Evolutionary conservation across 1,140 invertebrate genomes (phyloP), one percentile per base, ranked within the genome.

Genomic region (Muscidifurax raptorellus): DNA sequence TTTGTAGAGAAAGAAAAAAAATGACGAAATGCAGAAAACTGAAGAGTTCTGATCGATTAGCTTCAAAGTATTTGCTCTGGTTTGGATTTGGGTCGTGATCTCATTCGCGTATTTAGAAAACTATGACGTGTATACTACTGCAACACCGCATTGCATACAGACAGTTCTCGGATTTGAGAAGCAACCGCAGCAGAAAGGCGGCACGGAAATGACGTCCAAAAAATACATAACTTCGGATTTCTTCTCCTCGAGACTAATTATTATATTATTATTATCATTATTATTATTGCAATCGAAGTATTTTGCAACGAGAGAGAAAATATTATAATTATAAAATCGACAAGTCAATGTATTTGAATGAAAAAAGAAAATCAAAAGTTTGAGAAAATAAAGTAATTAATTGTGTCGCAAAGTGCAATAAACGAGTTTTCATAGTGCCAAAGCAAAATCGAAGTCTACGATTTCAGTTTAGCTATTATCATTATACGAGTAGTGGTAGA

Each of bases 21-120:
- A 18, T 22, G 75, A 77, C 40, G 28, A 28, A 47, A 52, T 30
- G 75, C 59, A 80, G 15, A 80, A 84, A 40, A 72, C 32, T 80
- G 79, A 74, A 80, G 36, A 80, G 67, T 76, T 75, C 30, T 66
- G 59, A 84, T 84, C 71, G 83, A 80, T 80, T 84, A 80, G 78
- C 83, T 84, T 85, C 83, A 85, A 76, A 85, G 79, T 85, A 76
- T 76, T 85, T 85, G 83, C 79, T 81, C 79, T 67, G 64, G 71
- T 78, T 85, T 85, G 80, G 71, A 82, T 85, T 85, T 85, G 74
- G 84, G 80, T 85, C 84, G 80, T 85, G 84, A 85, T 85, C 84
- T 85, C 84, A 85, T 85, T 85, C 80, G 84, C 80, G 80, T 85
- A 85, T 85, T 85, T 85, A 85, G 80, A 85, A 82, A 85, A 82